These are phyloP conservation scores for Candoia aspera DNA, from an alignment of 2,113 vertebrate species.

Conservation along the genomic window DNA sequence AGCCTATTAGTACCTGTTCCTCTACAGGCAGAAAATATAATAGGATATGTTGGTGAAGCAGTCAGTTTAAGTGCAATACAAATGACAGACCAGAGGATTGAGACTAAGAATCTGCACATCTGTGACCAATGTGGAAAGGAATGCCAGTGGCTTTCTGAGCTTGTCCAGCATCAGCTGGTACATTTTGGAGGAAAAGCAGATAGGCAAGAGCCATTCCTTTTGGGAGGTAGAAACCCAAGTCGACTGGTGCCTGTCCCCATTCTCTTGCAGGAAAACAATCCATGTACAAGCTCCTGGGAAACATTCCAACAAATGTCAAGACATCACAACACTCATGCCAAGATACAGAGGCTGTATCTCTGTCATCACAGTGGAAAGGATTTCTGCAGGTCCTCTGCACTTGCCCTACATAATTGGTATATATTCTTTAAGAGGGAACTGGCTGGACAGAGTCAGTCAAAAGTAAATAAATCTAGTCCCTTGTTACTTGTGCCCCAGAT, in stretches of 20 bases:
- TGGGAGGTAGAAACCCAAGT: neutral
- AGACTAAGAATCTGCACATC: neutral
- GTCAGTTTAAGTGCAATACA: neutral
- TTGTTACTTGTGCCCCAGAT: neutral
- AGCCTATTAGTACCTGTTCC: neutral
- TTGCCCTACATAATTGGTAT: neutral
- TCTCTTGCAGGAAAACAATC: neutral
- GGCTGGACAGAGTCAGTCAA: neutral
- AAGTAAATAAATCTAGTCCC: neutral
- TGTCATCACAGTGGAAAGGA: neutral
- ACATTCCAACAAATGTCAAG: neutral
- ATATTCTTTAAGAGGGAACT: neutral
- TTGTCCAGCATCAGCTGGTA: neutral
- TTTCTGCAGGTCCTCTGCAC: neutral
- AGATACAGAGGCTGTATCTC: neutral
- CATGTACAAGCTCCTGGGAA: neutral
- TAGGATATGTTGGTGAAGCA: neutral
- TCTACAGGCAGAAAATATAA: no score
- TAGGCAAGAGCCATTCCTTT: neutral
- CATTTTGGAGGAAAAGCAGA: neutral
- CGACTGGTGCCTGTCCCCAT: fast-evolving
- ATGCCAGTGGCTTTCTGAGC: neutral
- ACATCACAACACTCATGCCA: neutral
- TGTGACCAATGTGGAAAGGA: constrained; percentile 13
- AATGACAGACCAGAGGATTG: neutral